Conservation (phyloP, 1,140 invertebrate species). For the Drosophila saltans region DNA sequence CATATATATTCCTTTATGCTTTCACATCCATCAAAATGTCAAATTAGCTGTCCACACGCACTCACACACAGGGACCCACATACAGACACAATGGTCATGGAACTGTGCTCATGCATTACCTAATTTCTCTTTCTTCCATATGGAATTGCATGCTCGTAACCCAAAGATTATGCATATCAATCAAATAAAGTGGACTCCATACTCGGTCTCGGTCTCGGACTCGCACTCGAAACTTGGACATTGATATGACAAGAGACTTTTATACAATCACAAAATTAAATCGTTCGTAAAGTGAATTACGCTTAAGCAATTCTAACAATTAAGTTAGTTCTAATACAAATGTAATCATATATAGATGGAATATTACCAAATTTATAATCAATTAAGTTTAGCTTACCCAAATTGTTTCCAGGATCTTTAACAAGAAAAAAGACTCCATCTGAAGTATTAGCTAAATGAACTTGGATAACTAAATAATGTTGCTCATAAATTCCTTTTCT, state of each 20-base stretch:
- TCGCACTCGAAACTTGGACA: not conserved
- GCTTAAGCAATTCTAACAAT: not conserved
- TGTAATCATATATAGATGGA: too few relatives aligned
- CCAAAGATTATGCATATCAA: constrained; percentile 20
- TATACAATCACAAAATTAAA: constrained; percentile 10
- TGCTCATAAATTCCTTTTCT: too few relatives aligned
- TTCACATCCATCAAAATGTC: constrained; percentile 77
- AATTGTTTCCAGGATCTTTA: too few relatives aligned
- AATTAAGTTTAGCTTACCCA: too few relatives aligned
- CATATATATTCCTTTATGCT: constrained; percentile 49
- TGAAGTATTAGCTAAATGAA: too few relatives aligned
- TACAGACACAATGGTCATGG: constrained; percentile 7
- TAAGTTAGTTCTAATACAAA: not conserved
- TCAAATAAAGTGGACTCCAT: constrained; percentile 16
- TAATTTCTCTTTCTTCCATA: constrained; percentile 16
- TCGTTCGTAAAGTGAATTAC: constrained; percentile 4
- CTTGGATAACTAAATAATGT: too few relatives aligned
- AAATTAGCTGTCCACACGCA: constrained; percentile 71
- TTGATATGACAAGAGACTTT: constrained; percentile 10
- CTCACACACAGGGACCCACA: not conserved
- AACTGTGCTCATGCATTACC: constrained; percentile 15
- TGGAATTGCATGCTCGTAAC: constrained; percentile 12
- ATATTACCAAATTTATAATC: too few relatives aligned
- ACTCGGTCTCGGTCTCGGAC: too few relatives aligned
- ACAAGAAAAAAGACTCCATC: too few relatives aligned